Conservation (phyloP, 2,888 invertebrate genomes). For the Stramonita haemastoma region DNA sequence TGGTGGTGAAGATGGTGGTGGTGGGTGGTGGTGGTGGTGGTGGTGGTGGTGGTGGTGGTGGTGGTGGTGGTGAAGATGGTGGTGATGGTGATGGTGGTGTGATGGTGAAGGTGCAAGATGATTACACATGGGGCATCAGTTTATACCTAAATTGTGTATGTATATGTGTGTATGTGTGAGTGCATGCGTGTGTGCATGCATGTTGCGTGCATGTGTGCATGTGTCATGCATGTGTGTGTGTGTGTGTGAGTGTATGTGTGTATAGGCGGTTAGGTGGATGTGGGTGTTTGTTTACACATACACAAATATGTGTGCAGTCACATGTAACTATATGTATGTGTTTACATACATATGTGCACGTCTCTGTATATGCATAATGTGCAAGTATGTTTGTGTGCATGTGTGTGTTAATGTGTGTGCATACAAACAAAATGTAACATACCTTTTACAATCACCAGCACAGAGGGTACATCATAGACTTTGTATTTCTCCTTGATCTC, state of each 20-base stretch:
- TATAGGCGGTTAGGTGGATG: not conserved
- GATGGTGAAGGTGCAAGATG: no score
- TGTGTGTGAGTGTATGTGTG: not conserved
- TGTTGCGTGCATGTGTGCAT: not conserved
- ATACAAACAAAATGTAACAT: not conserved
- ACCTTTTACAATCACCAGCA: slow-evolving; percentile 36
- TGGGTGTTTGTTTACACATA: not conserved
- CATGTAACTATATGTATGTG: not conserved
- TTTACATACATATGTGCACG: not conserved
- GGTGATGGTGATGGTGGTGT: no score
- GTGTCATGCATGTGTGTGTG: no score
- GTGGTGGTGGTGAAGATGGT: no score
- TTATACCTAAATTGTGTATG: no score
- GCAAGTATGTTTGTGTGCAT: not conserved
- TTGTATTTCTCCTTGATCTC: not conserved
- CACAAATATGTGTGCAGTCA: no score
- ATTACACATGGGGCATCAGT: no score
- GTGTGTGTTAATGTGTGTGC: not conserved
- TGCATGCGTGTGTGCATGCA: not conserved
- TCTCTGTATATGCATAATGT: not conserved
- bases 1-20: no score
- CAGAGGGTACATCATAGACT: not conserved
- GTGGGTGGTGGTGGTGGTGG: no score
- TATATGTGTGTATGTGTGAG: not conserved
- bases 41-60: no score